phyloP scores from a whole-genome alignment of 2,113 vertebrate species.

The Sinocyclocheilus grahami region DNA sequence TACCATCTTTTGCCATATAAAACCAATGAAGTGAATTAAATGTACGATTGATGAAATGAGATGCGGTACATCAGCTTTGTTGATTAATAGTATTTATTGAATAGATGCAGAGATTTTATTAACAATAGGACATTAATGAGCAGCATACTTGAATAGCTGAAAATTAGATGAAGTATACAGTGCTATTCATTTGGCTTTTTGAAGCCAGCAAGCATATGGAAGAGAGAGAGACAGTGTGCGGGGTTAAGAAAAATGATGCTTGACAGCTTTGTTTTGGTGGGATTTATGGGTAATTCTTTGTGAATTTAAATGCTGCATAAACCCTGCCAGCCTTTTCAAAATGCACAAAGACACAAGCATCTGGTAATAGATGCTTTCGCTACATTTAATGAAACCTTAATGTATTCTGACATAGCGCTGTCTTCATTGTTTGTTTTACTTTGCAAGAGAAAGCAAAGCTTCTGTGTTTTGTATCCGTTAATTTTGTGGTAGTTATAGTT shows the following conservation, averaged over 20 bases:
- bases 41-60: neutral
- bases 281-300: slow-evolving; percentile 22
- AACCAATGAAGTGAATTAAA: neutral
- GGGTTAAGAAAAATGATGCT: slow-evolving; percentile 8
- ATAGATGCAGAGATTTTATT: neutral
- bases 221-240: neutral
- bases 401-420: neutral
- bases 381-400: slow-evolving; percentile 39
- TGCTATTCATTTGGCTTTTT: neutral
- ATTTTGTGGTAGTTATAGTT: slow-evolving; percentile 36
- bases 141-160: neutral
- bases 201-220: slow-evolving; percentile 4
- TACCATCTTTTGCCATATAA: neutral
- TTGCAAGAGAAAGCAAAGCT: slow-evolving; percentile 11
- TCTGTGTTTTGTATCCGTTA: slow-evolving; percentile 33
- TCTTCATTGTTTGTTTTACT: slow-evolving; percentile 18
- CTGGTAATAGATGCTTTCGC: slow-evolving; percentile 2
- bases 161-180: slow-evolving; percentile 1
- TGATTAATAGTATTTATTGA: slow-evolving; percentile 20
- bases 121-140: slow-evolving; percentile 11
- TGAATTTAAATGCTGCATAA: slow-evolving; percentile 19
- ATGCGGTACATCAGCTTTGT: neutral
- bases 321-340: slow-evolving; percentile 25
- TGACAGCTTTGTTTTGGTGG: slow-evolving; percentile 24
- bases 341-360: slow-evolving; percentile 6